These are phyloP conservation scores for Drosophila fulvimacula DNA, from an alignment of 2,888 invertebrate genomes.

Conservation along the genomic window DNA sequence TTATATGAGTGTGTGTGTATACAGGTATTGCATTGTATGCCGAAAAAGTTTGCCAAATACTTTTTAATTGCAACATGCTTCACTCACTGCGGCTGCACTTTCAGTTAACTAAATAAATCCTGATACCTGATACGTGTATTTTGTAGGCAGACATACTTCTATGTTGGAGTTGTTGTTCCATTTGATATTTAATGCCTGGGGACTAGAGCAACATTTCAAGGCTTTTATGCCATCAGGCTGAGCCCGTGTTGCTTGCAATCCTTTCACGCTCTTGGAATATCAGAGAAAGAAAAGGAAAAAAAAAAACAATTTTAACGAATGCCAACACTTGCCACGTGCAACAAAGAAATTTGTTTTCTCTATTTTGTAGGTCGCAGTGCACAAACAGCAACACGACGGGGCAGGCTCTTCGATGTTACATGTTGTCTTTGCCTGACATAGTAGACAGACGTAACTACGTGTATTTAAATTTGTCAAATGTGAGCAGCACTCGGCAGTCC, in stretches of 20 bases:
- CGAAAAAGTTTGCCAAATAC: not conserved
- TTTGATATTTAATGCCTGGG: not conserved
- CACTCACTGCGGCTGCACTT: not conserved
- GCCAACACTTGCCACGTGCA: slow-evolving; percentile 11
- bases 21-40: not conserved
- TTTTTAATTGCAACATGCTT: slow-evolving; percentile 4
- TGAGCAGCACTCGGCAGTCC: slow-evolving; percentile 46
- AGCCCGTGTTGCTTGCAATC: not conserved
- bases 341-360: slow-evolving; percentile 19
- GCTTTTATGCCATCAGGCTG: slow-evolving; percentile 3
- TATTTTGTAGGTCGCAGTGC: slow-evolving; percentile 17
- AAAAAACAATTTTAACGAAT: slow-evolving; percentile 18
- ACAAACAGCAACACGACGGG: slow-evolving; percentile 4
- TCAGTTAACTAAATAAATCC: not conserved
- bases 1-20: not conserved
- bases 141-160: not conserved
- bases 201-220: not conserved
- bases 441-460: not conserved
- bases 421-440: slow-evolving; percentile 7
- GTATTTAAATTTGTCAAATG: slow-evolving; percentile 16
- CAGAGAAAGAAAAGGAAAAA: slow-evolving; percentile 1
- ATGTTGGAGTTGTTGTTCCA: slow-evolving; percentile 1
- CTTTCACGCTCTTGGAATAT: slow-evolving; percentile 1
- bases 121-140: not conserved
- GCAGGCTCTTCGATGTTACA: slow-evolving; percentile 26